phyloP scores from a whole-genome alignment of 2,888 invertebrate genomes.

The Ophion ellenae region DNA sequence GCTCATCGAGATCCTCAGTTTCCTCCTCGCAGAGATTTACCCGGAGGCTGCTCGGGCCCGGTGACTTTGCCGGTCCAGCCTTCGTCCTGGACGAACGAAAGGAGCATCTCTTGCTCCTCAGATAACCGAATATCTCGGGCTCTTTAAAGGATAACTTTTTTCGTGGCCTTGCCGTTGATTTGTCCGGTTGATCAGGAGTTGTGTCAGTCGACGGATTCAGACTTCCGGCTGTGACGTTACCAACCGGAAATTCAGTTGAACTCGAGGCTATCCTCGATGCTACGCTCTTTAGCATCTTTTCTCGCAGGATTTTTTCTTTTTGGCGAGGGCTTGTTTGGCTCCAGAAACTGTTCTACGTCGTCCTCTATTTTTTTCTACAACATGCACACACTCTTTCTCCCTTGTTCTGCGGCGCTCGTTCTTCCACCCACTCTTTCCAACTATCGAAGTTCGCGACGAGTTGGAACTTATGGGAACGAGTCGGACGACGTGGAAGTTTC shows the following conservation, averaged over 20 bases:
- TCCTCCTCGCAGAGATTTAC: slow-evolving; percentile 79
- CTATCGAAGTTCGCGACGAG: slow-evolving; percentile 1
- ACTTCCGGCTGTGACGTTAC: slow-evolving; percentile 80
- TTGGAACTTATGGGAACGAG: slow-evolving; percentile 40
- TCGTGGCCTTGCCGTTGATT: slow-evolving; percentile 85
- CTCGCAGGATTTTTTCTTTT: neutral
- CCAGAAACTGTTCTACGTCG: neutral
- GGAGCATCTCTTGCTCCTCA: slow-evolving; percentile 78
- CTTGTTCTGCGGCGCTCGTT: neutral
- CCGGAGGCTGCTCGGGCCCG: slow-evolving; percentile 69
- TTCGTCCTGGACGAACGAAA: slow-evolving; percentile 65
- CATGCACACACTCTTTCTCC: neutral
- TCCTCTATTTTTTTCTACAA: neutral
- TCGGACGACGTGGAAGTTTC: slow-evolving; percentile 10
- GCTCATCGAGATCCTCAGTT: slow-evolving; percentile 80
- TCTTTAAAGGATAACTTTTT: slow-evolving; percentile 95
- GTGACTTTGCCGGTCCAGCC: slow-evolving; percentile 64
- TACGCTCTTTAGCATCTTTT: slow-evolving; percentile 70
- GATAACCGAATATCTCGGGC: slow-evolving; percentile 88
- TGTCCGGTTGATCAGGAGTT: neutral
- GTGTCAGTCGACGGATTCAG: slow-evolving; percentile 77
- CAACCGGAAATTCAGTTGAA: slow-evolving; percentile 57
- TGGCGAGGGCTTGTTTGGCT: neutral
- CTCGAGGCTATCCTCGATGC: slow-evolving; percentile 65
- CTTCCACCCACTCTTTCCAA: neutral